Conservation (phyloP, 2,113 vertebrate species). For the Campylomormyrus tamandua region DNA sequence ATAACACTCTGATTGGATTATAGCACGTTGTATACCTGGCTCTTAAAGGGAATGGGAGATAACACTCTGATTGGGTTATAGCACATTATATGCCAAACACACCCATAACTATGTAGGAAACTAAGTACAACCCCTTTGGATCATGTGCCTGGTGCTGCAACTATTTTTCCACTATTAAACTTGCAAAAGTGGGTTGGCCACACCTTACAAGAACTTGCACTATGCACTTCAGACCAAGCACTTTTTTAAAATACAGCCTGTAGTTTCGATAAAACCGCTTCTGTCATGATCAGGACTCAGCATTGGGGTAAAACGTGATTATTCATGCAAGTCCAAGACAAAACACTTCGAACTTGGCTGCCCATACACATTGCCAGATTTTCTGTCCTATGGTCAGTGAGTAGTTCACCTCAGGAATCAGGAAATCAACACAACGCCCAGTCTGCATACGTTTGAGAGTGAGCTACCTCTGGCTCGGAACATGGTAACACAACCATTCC, state of each 20-base stretch:
- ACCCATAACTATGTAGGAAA: background rate
- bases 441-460: background rate
- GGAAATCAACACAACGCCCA: background rate
- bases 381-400: background rate
- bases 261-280: background rate
- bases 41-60: background rate
- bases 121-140: background rate
- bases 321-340: background rate
- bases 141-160: background rate
- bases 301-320: background rate
- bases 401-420: background rate
- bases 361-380: background rate
- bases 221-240: background rate
- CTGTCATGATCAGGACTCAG: background rate
- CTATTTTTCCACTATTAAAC: background rate
- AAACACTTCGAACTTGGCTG: background rate
- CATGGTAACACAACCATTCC: background rate
- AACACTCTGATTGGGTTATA: background rate
- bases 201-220: background rate
- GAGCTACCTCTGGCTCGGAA: background rate
- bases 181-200: background rate
- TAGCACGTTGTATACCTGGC: background rate
- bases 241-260: background rate
- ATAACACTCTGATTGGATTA: too few relatives aligned
- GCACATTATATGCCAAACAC: background rate